A percentile compares a stretch with the other conserved stretches of the same genome.
Conservation (phyloP, 1,140 invertebrate species). For the Asbolus verrucosus region DNA sequence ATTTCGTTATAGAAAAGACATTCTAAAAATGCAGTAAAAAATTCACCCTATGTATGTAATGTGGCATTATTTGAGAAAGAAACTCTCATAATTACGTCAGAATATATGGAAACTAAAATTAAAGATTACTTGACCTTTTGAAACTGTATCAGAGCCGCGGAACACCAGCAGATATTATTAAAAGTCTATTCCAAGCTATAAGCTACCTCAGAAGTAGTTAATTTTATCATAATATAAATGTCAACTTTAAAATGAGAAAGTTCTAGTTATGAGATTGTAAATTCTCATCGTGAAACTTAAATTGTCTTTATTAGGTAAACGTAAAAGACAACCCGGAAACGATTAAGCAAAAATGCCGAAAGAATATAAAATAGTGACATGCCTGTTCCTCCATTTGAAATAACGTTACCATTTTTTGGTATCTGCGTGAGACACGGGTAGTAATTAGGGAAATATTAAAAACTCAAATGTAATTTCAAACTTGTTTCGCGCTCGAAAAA, state of each 20-base stretch:
- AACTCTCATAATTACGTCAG: no score
- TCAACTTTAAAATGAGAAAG: slow-evolving; percentile 33
- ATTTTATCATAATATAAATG: slow-evolving; percentile 29
- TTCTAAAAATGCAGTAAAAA: no score
- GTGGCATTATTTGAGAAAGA: no score
- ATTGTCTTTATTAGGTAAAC: not conserved
- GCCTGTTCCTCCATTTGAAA: slow-evolving; percentile 1
- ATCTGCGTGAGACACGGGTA: slow-evolving; percentile 25
- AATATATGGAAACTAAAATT: no score
- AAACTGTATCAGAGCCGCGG: slow-evolving; percentile 12
- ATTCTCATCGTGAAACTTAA: slow-evolving; percentile 24
- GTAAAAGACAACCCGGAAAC: slow-evolving; percentile 10
- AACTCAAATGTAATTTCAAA: slow-evolving; percentile 33
- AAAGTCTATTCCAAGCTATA: slow-evolving; percentile 19
- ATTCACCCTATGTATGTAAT: no score
- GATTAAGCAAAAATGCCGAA: slow-evolving; percentile 16
- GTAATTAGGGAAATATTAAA: slow-evolving; percentile 42
- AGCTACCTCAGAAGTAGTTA: slow-evolving; percentile 7
- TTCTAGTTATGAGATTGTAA: slow-evolving; percentile 12
- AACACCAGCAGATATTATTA: slow-evolving; percentile 5
- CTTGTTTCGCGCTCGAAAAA: slow-evolving; percentile 38
- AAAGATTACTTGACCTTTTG: slow-evolving; percentile 22
- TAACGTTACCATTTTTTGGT: slow-evolving; percentile 25
- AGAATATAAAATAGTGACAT: not conserved
- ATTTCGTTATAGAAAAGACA: no score